Conservation (phyloP, 2,888 invertebrate species). For the Hydrotaea diabolus region DNA sequence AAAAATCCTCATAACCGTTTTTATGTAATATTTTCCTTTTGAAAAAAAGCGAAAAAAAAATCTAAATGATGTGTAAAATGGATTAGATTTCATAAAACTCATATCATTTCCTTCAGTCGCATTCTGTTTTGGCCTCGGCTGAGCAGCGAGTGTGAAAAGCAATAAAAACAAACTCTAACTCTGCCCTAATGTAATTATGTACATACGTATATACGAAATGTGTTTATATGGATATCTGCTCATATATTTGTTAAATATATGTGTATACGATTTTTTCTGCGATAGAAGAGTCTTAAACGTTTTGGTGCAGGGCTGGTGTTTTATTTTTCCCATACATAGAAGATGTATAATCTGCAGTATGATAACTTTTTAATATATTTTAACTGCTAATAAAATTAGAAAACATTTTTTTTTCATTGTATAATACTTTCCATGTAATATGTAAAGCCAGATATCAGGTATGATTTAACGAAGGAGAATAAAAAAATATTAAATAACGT, state of each 20-base stretch:
- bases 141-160: slow-evolving; percentile 58
- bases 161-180: slow-evolving; percentile 30
- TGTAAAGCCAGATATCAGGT: background rate
- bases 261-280: background rate
- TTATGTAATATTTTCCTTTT: slow-evolving; percentile 15
- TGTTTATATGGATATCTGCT: background rate
- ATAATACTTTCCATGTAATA: background rate
- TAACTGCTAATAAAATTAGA: slow-evolving; percentile 31
- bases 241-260: background rate
- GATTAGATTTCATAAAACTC: slow-evolving; percentile 46
- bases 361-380: slow-evolving; percentile 36
- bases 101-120: slow-evolving; percentile 22
- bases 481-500: too few species aligned
- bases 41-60: background rate
- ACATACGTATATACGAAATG: background rate
- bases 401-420: slow-evolving; percentile 20
- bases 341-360: background rate
- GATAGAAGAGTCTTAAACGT: background rate
- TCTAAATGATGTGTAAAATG: slow-evolving; percentile 77
- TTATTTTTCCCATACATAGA: background rate
- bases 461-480: background rate
- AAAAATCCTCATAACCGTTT: slow-evolving; percentile 24
- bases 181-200: slow-evolving; percentile 25
- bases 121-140: slow-evolving; percentile 71
- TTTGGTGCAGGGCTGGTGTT: background rate